Percentiles rank a stretch among this genome's conserved stretches.
These are phyloP conservation scores for Trilocha varians DNA, from an alignment of 2,888 invertebrate species.

Conservation along the genomic window DNA sequence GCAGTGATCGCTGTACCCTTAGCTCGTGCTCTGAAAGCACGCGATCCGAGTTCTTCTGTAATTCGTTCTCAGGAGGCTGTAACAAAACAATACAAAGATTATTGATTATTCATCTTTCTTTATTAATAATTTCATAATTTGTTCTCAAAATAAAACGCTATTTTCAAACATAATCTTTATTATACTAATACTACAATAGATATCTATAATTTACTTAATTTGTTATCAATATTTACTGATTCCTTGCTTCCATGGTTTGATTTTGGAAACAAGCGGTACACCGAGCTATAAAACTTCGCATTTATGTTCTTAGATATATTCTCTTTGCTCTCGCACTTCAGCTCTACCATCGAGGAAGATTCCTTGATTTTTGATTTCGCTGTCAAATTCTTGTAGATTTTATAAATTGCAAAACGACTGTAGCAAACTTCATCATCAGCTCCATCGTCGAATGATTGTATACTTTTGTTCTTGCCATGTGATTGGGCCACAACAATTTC, in stretches of 20 bases:
- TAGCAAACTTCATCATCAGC: conserved; percentile 38
- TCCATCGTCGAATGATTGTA: conserved; percentile 29
- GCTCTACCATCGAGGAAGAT: conserved; percentile 53
- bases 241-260: conserved; percentile 31
- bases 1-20: conserved; percentile 92
- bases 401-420: conserved; percentile 50
- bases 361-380: conserved; percentile 37
- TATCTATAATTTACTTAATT: background rate
- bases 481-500: conserved; percentile 38
- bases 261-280: conserved; percentile 47
- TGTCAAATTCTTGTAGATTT: conserved; percentile 46
- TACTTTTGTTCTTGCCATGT: conserved; percentile 25
- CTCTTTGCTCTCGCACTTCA: conserved; percentile 24
- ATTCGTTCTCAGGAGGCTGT: conserved; percentile 95
- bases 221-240: conserved; percentile 36
- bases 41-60: conserved; percentile 88
- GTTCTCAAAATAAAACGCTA: background rate
- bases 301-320: conserved; percentile 17
- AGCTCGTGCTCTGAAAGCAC: conserved; percentile 95
- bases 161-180: background rate
- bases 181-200: background rate
- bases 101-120: no score
- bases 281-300: conserved; percentile 27
- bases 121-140: background rate
- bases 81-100: conserved; percentile 38